Conservation (phyloP, 2,113 vertebrate genomes). For the Bambusicola thoracicus region DNA sequence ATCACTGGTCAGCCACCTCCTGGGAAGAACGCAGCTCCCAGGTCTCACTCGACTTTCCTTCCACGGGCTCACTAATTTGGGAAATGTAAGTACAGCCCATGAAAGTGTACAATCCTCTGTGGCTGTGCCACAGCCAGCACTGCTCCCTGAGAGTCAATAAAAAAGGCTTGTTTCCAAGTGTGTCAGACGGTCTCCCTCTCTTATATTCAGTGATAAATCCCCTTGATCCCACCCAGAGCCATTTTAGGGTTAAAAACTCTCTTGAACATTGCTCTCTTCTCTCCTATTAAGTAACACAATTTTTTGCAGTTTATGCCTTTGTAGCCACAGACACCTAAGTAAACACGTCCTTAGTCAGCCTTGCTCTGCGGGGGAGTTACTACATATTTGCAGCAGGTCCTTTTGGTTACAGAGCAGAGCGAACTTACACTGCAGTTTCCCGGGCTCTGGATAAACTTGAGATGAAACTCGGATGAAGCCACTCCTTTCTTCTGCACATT, state of each 20-base stretch:
- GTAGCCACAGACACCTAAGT: neutral
- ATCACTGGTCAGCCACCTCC: neutral
- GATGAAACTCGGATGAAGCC: slow-evolving; percentile 1
- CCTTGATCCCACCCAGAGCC: neutral
- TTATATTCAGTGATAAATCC: neutral
- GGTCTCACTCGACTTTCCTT: neutral
- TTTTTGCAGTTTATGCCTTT: neutral
- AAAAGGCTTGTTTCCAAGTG: neutral
- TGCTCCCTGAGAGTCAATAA: neutral
- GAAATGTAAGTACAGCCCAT: neutral
- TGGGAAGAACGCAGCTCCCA: neutral
- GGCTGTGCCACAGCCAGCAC: neutral
- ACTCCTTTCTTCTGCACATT: slow-evolving; percentile 40
- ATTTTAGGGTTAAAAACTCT: neutral
- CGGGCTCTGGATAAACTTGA: neutral
- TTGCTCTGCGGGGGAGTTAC: accelerated
- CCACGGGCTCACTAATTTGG: accelerated
- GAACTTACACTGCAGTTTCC: neutral
- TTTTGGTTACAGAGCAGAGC: neutral
- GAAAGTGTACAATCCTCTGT: neutral
- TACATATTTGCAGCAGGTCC: neutral
- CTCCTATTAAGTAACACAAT: neutral
- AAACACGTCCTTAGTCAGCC: neutral
- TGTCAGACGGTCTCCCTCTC: neutral
- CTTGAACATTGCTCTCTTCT: accelerated